Base-by-base conservation (phyloP, 1,140 invertebrate genomes). In the Zaprionus lachaisei region DNA sequence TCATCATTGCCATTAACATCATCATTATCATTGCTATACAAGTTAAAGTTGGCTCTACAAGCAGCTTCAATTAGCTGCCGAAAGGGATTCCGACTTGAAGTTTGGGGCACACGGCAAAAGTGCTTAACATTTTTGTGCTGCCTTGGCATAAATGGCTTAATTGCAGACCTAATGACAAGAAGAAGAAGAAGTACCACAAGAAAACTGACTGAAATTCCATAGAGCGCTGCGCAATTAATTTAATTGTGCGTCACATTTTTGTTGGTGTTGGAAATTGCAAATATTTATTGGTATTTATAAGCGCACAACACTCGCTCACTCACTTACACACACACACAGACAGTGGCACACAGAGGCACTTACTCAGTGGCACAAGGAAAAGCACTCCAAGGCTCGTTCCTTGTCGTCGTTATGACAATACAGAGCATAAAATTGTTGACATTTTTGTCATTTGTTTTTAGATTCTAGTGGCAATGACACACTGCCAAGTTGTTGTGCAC, bases 131-230 rank as follows among this genome's bases (percentile, higher is more conserved):
- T 78, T 87, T 83, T 83, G 68, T 79, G 84, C 83, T 85, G 83
- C 79, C 83, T 73, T 74, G 68, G 79, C 85, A 89, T 89, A 84
- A 87, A 87, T 87, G 84, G 84, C 84, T 87, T 89, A 89, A 87
- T 85, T 80, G 83, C 66, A 60, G 71, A 64, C 83, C 79, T 86
- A 77, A 77, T 77, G 74, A 37, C 57, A 24, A 51, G 20, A 51
- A 69, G 54, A 51, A 31, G 14, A 15, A 20, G 20, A 22, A 31
- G 4, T 9, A n/a, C 14, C 37, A 22, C 34, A 63, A 64, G 55
- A 58, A 72, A 64, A 83, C 65, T 47, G 61, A 51, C 41, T 55
- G 55, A 61, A 81, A 85, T 86, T 89, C 77, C 83, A 83, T 78
- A 72, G 70, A 61, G 57, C 72, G 38, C 31, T 44, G 34, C 67